A percentile compares a stretch with the other conserved stretches of the same genome.
Conservation (phyloP, 2,888 invertebrate species). For the Hoplodrina ambigua region DNA sequence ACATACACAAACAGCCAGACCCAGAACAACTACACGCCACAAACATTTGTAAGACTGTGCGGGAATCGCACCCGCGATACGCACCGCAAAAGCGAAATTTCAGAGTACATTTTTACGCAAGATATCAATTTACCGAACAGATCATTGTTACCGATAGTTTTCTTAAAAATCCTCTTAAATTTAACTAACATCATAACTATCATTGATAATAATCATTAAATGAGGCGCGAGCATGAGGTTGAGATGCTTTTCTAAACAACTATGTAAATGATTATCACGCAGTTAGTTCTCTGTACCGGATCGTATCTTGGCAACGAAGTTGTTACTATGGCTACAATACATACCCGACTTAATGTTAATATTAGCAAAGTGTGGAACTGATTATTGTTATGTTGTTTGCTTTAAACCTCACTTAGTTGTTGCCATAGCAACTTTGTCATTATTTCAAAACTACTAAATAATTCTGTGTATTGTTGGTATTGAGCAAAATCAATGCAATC, state of each 20-base stretch:
- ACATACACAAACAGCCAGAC: too few species aligned
- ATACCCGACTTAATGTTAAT: not conserved
- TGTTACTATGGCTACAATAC: not conserved
- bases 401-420: not conserved
- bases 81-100: not conserved
- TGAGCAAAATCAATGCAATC: not conserved
- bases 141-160: not conserved
- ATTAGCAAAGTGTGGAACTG: not conserved
- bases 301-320: not conserved
- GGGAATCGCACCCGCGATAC: too few species aligned
- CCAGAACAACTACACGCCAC: too few species aligned
- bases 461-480: constrained; percentile 4
- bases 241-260: constrained; percentile 10
- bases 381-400: not conserved
- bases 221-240: constrained; percentile 14
- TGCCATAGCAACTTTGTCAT: constrained; percentile 3
- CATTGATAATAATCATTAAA: constrained; percentile 1
- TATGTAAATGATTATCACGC: not conserved
- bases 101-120: not conserved
- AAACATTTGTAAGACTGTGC: too few species aligned
- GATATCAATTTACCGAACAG: not conserved
- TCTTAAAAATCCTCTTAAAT: not conserved
- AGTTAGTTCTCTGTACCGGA: constrained; percentile 4
- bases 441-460: not conserved
- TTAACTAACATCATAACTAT: not conserved